phyloP scores from a whole-genome alignment of 1,140 invertebrate genomes.

The Tetragnatha versicolor region DNA sequence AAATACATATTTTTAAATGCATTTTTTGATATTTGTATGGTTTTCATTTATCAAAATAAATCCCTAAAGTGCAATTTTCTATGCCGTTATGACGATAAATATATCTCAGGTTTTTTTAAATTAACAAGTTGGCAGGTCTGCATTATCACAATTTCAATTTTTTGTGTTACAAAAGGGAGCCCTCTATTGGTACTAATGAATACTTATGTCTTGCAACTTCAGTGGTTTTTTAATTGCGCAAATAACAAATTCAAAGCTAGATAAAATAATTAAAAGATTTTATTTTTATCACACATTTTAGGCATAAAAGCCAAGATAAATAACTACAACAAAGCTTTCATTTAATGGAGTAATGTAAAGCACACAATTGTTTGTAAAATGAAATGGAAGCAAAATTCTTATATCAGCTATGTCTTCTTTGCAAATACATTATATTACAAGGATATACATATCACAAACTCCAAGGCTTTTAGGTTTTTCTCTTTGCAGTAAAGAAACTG shows the following conservation, averaged over 20 bases:
- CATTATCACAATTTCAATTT: no score
- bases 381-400: slow-evolving; percentile 47
- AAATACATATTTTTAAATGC: no score
- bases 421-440: slow-evolving; percentile 48
- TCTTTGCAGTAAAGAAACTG: not conserved
- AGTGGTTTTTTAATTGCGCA: no score
- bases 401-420: slow-evolving; percentile 6
- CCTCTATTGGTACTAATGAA: no score
- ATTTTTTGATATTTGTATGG: no score
- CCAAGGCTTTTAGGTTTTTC: slow-evolving; percentile 36
- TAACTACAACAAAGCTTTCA: slow-evolving; percentile 49
- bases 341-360: slow-evolving; percentile 32
- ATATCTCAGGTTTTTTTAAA: no score
- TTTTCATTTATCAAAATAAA: no score
- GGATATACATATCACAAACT: slow-evolving; percentile 55
- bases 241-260: not conserved
- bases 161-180: no score
- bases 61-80: no score
- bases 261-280: slow-evolving; percentile 35
- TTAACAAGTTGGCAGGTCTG: no score
- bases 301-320: slow-evolving; percentile 45
- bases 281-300: slow-evolving; percentile 51
- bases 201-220: no score
- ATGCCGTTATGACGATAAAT: no score
- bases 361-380: slow-evolving; percentile 44